Conservation (phyloP, 2,888 invertebrate genomes). For the Trachelus tabidus region DNA sequence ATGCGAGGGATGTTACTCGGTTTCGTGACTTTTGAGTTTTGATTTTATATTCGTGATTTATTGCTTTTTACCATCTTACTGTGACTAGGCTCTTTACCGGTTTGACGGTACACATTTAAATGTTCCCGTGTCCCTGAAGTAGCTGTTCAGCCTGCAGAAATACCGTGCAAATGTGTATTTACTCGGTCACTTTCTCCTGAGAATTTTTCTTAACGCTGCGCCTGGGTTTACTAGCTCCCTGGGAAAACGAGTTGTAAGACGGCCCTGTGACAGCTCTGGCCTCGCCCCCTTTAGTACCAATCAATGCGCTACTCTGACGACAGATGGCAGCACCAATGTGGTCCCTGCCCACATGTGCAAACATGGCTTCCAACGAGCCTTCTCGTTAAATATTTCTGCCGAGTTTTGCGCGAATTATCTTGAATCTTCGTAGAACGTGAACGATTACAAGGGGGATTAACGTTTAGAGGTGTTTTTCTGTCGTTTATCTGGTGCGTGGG, state of each 20-base stretch:
- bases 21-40: not conserved
- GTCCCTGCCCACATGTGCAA: conserved; percentile 59
- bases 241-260: conserved; percentile 1
- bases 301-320: conserved; percentile 27
- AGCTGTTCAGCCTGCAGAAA: not conserved
- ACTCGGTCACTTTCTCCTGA: not conserved
- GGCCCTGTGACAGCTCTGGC: conserved; percentile 12
- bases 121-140: not conserved
- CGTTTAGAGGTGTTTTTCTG: not conserved
- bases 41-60: not conserved
- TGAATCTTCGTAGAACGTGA: not conserved
- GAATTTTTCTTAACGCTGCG: not conserved
- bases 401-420: not conserved
- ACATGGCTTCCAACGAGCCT: conserved; percentile 47
- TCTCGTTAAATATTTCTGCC: not conserved
- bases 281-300: conserved; percentile 41
- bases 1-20: not conserved
- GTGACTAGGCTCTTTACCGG: not conserved
- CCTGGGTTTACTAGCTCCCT: not conserved
- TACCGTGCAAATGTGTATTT: not conserved
- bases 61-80: not conserved
- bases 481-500: not conserved
- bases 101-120: not conserved
- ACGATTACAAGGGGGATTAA: not conserved
- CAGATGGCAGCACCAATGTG: conserved; percentile 51